These are phyloP conservation scores for Oppia nitens DNA, from an alignment of 1,140 invertebrate species.

Conservation along the genomic window DNA sequence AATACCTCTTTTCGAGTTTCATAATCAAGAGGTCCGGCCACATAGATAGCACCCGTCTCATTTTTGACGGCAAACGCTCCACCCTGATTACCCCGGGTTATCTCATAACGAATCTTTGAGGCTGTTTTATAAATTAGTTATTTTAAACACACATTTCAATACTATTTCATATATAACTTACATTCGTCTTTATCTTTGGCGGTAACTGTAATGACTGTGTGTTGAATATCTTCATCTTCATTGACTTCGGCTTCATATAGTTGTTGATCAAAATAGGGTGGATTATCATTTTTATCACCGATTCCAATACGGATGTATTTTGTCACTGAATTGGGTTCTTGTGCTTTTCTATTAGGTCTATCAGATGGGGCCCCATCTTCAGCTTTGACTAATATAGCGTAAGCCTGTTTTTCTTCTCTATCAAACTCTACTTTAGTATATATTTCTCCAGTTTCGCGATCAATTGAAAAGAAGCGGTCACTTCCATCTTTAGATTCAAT, in stretches of 20 bases:
- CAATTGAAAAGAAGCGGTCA: slow-evolving; percentile 86
- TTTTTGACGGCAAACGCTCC: slow-evolving; percentile 93
- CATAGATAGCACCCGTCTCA: slow-evolving; percentile 91
- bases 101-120: slow-evolving; percentile 95
- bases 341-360: slow-evolving; percentile 60
- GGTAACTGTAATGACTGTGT: slow-evolving; percentile 87
- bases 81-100: slow-evolving; percentile 84
- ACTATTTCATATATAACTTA: slow-evolving; percentile 41
- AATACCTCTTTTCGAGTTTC: slow-evolving; percentile 73
- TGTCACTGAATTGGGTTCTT: slow-evolving; percentile 40
- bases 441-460: slow-evolving; percentile 77
- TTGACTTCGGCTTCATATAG: slow-evolving; percentile 91
- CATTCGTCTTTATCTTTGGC: slow-evolving; percentile 97
- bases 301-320: slow-evolving; percentile 39
- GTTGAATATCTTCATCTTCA: slow-evolving; percentile 93
- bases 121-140: slow-evolving; percentile 39
- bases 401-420: slow-evolving; percentile 84
- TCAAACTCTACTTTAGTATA: slow-evolving; percentile 78
- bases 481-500: slow-evolving; percentile 74
- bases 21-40: slow-evolving; percentile 79
- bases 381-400: slow-evolving; percentile 80
- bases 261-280: slow-evolving; percentile 86
- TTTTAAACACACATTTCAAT: background rate
- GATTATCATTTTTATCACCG: slow-evolving; percentile 87
- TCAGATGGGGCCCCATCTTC: slow-evolving; percentile 80